A percentile compares a stretch with the other conserved stretches of the same genome.
Conservation (phyloP, 2,797 vertebrate genomes). For the Tapirus indicus region DNA sequence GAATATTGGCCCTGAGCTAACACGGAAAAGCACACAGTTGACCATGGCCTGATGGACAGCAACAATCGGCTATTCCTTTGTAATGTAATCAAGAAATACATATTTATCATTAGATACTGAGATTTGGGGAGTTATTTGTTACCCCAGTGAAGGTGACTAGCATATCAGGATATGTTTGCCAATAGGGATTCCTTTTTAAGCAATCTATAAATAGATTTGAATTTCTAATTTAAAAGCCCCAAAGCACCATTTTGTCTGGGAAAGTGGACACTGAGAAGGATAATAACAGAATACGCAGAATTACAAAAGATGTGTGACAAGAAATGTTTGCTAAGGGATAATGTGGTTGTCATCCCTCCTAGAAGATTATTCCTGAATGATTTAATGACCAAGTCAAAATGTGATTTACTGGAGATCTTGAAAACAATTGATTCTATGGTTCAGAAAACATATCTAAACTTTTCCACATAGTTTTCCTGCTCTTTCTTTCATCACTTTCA, state of each 20-base stretch:
- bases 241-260: neutral
- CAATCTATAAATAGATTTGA: neutral
- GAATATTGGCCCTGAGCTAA: no score
- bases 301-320: neutral
- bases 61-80: neutral
- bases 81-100: neutral
- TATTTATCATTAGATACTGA: neutral
- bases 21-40: neutral
- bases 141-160: neutral
- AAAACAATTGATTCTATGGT: neutral
- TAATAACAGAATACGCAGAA: neutral
- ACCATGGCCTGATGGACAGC: neutral
- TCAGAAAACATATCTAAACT: neutral
- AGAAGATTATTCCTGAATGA: neutral
- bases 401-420: neutral
- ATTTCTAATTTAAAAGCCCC: neutral
- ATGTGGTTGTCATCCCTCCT: neutral
- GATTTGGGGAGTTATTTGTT: neutral
- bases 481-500: neutral
- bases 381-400: neutral
- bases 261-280: neutral
- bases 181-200: neutral
- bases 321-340: neutral
- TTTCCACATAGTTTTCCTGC: neutral
- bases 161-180: neutral